Evolutionary conservation across 2,113 vertebrate species (phyloP), one percentile per base, ranked within the genome.

Genomic region (Ancistrus triradiatus): DNA sequence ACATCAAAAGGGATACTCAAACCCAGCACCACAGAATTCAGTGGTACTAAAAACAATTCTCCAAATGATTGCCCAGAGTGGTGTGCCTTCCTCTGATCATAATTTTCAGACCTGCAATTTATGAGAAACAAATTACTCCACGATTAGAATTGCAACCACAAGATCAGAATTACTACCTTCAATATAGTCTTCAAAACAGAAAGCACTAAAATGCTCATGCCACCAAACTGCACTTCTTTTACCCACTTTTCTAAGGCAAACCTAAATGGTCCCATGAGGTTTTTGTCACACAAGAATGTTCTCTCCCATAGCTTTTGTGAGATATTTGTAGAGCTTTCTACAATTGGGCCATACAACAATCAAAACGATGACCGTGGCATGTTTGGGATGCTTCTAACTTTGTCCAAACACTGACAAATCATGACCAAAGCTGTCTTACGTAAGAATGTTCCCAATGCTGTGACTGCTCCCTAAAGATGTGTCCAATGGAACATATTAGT

Each of bases 341-440:
- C 62, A 74, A 48, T 69, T 49, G 64, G 69, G 43, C 66, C 59
- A 65, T n/a, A 61, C 60, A 60, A 62, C 57, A 55, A 66, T 70
- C 73, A 68, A 60, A 69, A 67, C 56, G 62, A 14, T 35, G 22
- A 11, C 47, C 33, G 17, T 33, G 14, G 42, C 38, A 25, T 1
- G 27, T 51, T 63, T 19, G 43, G 44, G 79, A 81, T 83, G 78
- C 78, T 70, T 80, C 17, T 46, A 73, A 79, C 81, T 87, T 80
- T 74, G 72, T 78, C 66, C 56, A 69, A 53, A 40, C 66, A 79
- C 69, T 64, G n/a, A 65, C 58, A 59, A 46, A 78, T n/a, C 74
- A 79, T 66, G n/a, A n/a, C n/a, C n/a, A n/a, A n/a, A n/a, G n/a
- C n/a, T n/a, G n/a, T n/a, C n/a, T n/a, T n/a, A n/a, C n/a, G n/a